These are phyloP conservation scores for Chironomus tepperi DNA, from an alignment of 1,140 invertebrate genomes.

Conservation along the genomic window DNA sequence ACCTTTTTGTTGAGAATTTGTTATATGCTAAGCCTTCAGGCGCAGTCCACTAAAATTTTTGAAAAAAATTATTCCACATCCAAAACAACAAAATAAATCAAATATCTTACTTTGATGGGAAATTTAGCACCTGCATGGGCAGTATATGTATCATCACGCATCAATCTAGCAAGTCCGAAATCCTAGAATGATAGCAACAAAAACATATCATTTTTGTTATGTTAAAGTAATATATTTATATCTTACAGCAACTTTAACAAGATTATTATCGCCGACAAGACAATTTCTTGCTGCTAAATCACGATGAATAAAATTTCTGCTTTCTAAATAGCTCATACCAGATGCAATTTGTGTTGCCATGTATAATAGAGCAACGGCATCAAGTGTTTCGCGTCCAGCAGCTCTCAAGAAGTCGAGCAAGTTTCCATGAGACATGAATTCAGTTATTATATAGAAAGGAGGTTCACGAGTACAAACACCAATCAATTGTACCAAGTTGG, in stretches of 20 bases:
- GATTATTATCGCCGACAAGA: slow-evolving; percentile 91
- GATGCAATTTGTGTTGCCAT: slow-evolving; percentile 98
- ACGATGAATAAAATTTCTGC: slow-evolving; percentile 92
- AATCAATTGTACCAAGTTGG: slow-evolving; percentile 94
- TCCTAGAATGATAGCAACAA: slow-evolving; percentile 39
- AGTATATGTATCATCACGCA: slow-evolving; percentile 78
- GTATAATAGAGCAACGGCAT: slow-evolving; percentile 93
- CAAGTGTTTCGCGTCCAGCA: slow-evolving; percentile 79
- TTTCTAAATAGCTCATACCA: slow-evolving; percentile 97
- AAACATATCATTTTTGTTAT: no score
- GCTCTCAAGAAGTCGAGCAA: slow-evolving; percentile 90
- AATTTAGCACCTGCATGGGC: slow-evolving; percentile 98
- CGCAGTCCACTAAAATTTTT: no score
- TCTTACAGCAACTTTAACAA: slow-evolving; percentile 79
- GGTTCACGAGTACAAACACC: slow-evolving; percentile 96
- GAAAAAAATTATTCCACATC: no score
- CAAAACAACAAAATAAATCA: no score
- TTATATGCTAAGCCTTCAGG: slow-evolving; percentile 98
- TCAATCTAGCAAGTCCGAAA: slow-evolving; percentile 93
- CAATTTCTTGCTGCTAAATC: slow-evolving; percentile 98
- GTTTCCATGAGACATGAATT: slow-evolving; percentile 98
- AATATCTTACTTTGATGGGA: slow-evolving; percentile 98
- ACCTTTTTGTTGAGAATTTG: slow-evolving; percentile 92
- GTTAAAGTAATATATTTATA: no score
- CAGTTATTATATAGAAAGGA: slow-evolving; percentile 98